Percentiles rank a stretch among this genome's conserved stretches.
phyloP scores from a whole-genome alignment of 2,113 vertebrate genomes.

The Coregonus clupeaformis region DNA sequence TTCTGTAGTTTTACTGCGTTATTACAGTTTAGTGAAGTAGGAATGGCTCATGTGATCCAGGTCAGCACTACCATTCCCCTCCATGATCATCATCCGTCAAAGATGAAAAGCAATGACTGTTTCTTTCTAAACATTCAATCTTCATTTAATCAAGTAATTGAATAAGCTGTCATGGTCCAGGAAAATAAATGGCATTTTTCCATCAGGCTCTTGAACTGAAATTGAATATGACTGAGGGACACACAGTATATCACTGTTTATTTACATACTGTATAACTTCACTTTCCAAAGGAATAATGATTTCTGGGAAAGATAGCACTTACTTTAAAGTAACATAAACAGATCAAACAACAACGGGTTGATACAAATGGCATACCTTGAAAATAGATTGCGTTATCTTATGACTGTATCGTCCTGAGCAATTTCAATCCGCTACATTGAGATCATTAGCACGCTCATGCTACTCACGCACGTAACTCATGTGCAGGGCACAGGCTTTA shows the following conservation, averaged over 20 bases:
- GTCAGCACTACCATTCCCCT: background rate
- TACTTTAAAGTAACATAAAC: slow-evolving; percentile 8
- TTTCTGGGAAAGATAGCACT: slow-evolving; percentile 9
- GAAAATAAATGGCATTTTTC: slow-evolving; percentile 48
- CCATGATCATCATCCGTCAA: slow-evolving; percentile 38
- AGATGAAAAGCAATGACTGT: slow-evolving; percentile 35
- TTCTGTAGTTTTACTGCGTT: too few species aligned
- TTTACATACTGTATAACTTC: slow-evolving; percentile 47
- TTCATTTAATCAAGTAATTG: background rate
- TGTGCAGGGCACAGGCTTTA: background rate
- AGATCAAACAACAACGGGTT: slow-evolving; percentile 36
- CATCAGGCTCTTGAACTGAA: slow-evolving; percentile 15
- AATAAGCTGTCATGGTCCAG: too few species aligned
- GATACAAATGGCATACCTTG: slow-evolving; percentile 44
- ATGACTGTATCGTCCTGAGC: background rate
- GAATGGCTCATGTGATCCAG: too few species aligned
- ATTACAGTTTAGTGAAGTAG: too few species aligned
- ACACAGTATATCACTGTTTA: slow-evolving; percentile 1
- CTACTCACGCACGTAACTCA: background rate
- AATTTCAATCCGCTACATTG: slow-evolving; percentile 6
- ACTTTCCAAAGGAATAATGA: too few species aligned
- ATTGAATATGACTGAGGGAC: slow-evolving; percentile 43
- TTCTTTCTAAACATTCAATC: slow-evolving; percentile 46
- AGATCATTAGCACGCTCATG: slow-evolving; percentile 6
- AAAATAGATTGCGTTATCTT: slow-evolving; percentile 36